Percentiles rank a stretch among this genome's conserved stretches.
Conservation (phyloP, 1,140 invertebrate species). For the Bombus confusus region DNA sequence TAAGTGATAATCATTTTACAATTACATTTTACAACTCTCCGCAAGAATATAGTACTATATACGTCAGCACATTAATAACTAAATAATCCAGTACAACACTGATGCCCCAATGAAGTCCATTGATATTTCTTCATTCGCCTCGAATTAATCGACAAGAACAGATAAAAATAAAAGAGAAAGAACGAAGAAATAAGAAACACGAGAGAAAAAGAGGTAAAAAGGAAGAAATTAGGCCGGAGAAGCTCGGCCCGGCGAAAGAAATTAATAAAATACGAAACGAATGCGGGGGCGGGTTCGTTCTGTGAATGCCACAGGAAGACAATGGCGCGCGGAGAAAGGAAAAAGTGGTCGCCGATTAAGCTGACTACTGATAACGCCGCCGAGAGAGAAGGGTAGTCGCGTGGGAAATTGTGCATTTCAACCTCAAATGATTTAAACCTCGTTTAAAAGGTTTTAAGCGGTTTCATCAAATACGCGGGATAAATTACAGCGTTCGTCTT, state of each 20-base stretch:
- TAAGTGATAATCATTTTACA: too few relatives aligned
- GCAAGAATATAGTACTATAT: not conserved
- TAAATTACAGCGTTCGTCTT: slow-evolving; percentile 26
- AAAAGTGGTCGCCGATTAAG: slow-evolving; percentile 37
- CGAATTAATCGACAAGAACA: too few relatives aligned
- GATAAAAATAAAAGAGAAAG: not conserved
- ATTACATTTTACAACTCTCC: not conserved
- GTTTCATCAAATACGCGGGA: slow-evolving; percentile 36
- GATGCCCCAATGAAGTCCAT: not conserved
- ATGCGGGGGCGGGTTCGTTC: not conserved
- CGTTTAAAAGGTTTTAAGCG: slow-evolving; percentile 31
- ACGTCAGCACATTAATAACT: not conserved
- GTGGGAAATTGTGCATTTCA: slow-evolving; percentile 38
- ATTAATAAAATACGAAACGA: slow-evolving; percentile 29
- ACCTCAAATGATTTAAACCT: slow-evolving; percentile 35
- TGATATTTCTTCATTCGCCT: not conserved
- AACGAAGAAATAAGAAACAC: too few relatives aligned
- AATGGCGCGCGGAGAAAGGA: slow-evolving; percentile 10
- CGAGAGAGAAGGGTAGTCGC: not conserved
- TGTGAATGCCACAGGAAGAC: slow-evolving; percentile 8
- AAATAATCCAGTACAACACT: not conserved
- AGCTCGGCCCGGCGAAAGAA: not conserved
- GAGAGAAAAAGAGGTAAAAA: too few relatives aligned
- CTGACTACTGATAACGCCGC: slow-evolving; percentile 28
- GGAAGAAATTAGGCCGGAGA: not conserved